Evolutionary conservation across 1,140 invertebrate species (phyloP).

Genomic region (Trachymyrmex cornetzi): DNA sequence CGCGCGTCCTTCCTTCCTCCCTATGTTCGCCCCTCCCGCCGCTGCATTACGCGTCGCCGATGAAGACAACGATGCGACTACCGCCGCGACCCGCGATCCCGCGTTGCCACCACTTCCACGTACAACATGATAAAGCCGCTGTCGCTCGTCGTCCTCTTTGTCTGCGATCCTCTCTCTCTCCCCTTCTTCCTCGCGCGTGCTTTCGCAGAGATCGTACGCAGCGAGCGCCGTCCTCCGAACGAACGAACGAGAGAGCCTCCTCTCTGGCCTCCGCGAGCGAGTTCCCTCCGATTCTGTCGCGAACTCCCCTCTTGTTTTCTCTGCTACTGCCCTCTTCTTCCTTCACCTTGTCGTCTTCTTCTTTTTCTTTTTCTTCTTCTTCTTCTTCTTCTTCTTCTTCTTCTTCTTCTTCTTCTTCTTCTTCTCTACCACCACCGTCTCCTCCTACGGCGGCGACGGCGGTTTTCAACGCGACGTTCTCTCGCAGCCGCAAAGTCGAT

Average conservation of each 20-base stretch:
- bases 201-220: slow-evolving; percentile 44
- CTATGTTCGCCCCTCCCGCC: slow-evolving; percentile 58
- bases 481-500: slow-evolving; percentile 48
- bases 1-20: slow-evolving; percentile 64
- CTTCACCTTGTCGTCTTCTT: neutral
- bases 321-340: slow-evolving; percentile 3
- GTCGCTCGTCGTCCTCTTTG: neutral
- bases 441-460: slow-evolving; percentile 33
- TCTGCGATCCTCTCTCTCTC: slow-evolving; percentile 30
- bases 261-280: neutral
- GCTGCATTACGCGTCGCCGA: slow-evolving; percentile 61
- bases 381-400: neutral
- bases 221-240: slow-evolving; percentile 40
- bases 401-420: neutral
- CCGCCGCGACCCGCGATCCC: slow-evolving; percentile 66
- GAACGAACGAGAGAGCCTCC: slow-evolving; percentile 16
- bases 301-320: slow-evolving; percentile 25
- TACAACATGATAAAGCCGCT: slow-evolving; percentile 76
- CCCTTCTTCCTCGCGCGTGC: neutral
- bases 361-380: too few relatives aligned
- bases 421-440: neutral
- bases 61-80: slow-evolving; percentile 63
- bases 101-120: slow-evolving; percentile 69
- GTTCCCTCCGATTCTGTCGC: slow-evolving; percentile 52
- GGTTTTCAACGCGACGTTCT: slow-evolving; percentile 49